phyloP scores from a whole-genome alignment of 2,797 vertebrate species.

The Poecilia wingei region DNA sequence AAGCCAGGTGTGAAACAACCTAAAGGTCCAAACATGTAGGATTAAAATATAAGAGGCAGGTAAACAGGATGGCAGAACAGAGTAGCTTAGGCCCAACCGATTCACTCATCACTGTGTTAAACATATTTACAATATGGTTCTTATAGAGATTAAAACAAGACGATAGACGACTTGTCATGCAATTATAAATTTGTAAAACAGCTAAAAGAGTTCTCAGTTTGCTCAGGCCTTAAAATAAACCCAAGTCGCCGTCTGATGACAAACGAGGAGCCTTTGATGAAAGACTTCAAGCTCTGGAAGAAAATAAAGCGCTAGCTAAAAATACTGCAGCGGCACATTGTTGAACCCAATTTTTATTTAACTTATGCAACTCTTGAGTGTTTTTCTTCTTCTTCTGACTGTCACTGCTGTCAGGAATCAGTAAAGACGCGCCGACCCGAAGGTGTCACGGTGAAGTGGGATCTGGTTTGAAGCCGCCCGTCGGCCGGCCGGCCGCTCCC shows the following conservation, averaged over 20 bases:
- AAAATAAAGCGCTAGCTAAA: not conserved
- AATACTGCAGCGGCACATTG: not conserved
- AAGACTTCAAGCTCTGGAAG: not conserved
- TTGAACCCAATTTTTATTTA: constrained; percentile 2
- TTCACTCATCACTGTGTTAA: not conserved
- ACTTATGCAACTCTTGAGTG: not conserved
- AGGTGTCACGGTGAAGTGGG: constrained; percentile 49
- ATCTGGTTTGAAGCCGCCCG: constrained; percentile 58
- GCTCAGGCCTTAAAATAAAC: not conserved
- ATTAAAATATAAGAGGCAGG: not conserved
- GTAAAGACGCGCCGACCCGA: constrained; percentile 22
- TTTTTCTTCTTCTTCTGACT: constrained; percentile 9
- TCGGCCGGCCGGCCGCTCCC: constrained; percentile 56
- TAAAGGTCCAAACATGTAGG: too few relatives aligned
- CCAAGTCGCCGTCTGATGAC: not conserved
- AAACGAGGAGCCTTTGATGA: not conserved
- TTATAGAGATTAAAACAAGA: constrained; percentile 1
- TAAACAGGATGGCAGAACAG: not conserved
- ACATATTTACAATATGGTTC: not conserved
- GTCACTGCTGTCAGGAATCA: constrained; percentile 36
- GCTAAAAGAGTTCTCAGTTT: not conserved
- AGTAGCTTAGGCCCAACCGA: not conserved
- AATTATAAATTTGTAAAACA: not conserved
- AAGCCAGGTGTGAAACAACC: too few relatives aligned
- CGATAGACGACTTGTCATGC: not conserved